Percentiles rank a stretch among this genome's conserved stretches.
Evolutionary conservation across 2,888 invertebrate species (phyloP).

Genomic region (Aspidiotus destructor): DNA sequence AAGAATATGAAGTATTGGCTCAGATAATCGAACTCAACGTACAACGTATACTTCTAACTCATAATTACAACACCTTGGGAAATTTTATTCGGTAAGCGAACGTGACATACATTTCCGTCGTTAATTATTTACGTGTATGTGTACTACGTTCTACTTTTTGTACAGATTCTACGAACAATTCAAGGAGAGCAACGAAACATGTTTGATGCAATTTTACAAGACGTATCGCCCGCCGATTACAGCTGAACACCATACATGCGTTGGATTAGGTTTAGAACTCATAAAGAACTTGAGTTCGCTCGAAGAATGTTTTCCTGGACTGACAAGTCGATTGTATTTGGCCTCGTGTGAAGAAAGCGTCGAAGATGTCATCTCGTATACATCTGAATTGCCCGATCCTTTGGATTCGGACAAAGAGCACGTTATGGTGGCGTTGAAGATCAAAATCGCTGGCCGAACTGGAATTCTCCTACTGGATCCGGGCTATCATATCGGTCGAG

Average conservation of each 20-base stretch:
- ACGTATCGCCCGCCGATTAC: conserved; percentile 69
- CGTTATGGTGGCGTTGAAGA: conserved; percentile 66
- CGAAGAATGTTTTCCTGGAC: conserved; percentile 49
- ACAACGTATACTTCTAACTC: conserved; percentile 67
- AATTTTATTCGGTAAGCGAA: conserved; percentile 57
- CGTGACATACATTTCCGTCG: not conserved
- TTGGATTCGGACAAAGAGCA: conserved; percentile 74
- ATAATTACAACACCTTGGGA: conserved; percentile 81
- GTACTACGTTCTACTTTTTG: not conserved
- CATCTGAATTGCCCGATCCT: conserved; percentile 37
- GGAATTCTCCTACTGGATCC: conserved; percentile 79
- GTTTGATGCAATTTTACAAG: conserved; percentile 62
- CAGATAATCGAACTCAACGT: conserved; percentile 68
- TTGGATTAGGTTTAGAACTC: conserved; percentile 74
- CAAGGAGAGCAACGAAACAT: conserved; percentile 51
- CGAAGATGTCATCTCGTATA: conserved; percentile 34
- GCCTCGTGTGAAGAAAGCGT: conserved; percentile 79
- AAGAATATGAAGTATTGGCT: conserved; percentile 68
- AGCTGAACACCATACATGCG: conserved; percentile 72
- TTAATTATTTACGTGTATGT: no score
- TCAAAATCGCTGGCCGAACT: conserved; percentile 59
- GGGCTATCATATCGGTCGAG: conserved; percentile 79
- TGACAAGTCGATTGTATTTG: conserved; percentile 58
- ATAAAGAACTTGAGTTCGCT: conserved; percentile 54
- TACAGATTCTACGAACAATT: conserved; percentile 51